These are phyloP conservation scores for Argynnis bischoffii DNA, from an alignment of 2,888 invertebrate species.

Conservation along the genomic window DNA sequence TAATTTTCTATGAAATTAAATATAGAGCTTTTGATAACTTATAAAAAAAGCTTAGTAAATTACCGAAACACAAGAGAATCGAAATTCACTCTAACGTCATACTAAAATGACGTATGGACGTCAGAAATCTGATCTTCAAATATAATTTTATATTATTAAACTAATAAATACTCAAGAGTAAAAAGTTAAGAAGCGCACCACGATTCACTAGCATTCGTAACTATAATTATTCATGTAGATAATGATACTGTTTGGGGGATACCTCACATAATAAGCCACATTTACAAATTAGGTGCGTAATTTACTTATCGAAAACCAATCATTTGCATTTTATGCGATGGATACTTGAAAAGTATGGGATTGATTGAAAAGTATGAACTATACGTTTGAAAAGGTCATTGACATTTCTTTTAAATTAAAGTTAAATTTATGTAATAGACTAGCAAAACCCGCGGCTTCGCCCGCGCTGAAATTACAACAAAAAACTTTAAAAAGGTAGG, in stretches of 20 bases:
- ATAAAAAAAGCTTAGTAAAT: too few species aligned
- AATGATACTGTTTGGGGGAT: slow-evolving; percentile 27
- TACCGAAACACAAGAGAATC: too few species aligned
- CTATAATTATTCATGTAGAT: slow-evolving; percentile 35
- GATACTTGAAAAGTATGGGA: slow-evolving; percentile 38
- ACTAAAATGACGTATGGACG: too few species aligned
- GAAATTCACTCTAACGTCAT: too few species aligned
- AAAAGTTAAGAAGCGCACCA: slow-evolving; percentile 18
- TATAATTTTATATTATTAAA: slow-evolving; percentile 30
- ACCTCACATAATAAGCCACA: slow-evolving; percentile 39
- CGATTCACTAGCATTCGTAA: slow-evolving; percentile 23
- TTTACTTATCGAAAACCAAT: slow-evolving; percentile 45
- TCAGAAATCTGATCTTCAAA: slow-evolving; percentile 26
- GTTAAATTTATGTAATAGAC: not conserved
- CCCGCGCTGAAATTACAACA: too few species aligned
- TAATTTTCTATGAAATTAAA: too few species aligned
- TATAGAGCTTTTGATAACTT: too few species aligned
- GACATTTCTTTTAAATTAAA: slow-evolving; percentile 24
- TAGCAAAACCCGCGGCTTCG: too few species aligned
- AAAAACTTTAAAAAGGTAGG: too few species aligned
- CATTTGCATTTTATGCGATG: slow-evolving; percentile 44
- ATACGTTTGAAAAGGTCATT: slow-evolving; percentile 41
- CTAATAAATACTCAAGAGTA: slow-evolving; percentile 22
- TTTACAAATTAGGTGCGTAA: slow-evolving; percentile 46
- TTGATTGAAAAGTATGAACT: slow-evolving; percentile 32